A percentile compares a stretch with the other conserved stretches of the same genome.
Conservation (phyloP, 2,113 vertebrate species). For the Pteropus alecto region DNA sequence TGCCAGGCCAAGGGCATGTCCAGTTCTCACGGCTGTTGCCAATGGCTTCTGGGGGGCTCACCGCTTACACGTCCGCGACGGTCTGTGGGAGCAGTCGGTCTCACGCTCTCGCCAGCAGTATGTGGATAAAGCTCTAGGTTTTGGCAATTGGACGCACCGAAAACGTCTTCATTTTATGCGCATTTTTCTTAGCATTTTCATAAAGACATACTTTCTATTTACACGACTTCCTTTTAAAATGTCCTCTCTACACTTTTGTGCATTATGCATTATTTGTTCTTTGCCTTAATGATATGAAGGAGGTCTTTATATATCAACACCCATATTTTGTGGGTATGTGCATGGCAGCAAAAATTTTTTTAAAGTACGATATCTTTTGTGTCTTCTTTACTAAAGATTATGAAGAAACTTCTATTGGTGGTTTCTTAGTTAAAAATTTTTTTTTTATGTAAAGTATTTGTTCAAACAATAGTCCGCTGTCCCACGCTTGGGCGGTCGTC, state of each 20-base stretch:
- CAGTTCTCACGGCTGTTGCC: neutral
- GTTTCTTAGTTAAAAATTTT: neutral
- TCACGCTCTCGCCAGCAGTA: neutral
- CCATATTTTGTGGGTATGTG: neutral
- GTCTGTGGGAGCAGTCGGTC: neutral
- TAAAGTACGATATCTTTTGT: neutral
- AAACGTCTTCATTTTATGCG: slow-evolving; percentile 1
- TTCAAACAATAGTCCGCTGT: neutral
- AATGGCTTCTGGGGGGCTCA: too few relatives aligned
- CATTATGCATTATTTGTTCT: neutral
- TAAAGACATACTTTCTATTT: neutral
- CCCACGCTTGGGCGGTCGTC: neutral
- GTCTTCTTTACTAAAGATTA: neutral
- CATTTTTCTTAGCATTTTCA: neutral
- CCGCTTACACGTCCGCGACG: neutral
- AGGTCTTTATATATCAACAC: neutral
- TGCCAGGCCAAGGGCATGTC: too few relatives aligned
- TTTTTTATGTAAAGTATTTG: neutral
- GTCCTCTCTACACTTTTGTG: neutral
- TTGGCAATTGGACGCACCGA: neutral
- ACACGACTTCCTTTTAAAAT: neutral
- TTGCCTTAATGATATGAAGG: neutral
- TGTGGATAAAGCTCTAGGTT: neutral
- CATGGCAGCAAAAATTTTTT: neutral
- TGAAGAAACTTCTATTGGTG: neutral